Base-by-base conservation (phyloP, 2,113 vertebrate genomes). In the Sitta europaea region DNA sequence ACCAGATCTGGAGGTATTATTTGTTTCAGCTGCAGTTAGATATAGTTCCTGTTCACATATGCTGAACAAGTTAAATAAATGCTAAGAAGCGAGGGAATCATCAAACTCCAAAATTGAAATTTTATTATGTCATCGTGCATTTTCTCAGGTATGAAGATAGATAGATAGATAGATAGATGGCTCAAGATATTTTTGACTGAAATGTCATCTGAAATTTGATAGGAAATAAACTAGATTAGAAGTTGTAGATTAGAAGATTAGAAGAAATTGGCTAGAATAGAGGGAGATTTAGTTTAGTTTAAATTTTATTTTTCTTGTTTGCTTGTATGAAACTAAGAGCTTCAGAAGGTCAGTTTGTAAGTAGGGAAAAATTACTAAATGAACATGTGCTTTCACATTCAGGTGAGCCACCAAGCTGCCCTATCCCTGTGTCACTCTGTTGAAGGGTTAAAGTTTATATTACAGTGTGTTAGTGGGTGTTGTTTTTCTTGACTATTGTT, bases 321-420 rank as follows among this genome's bases (percentile, higher is more conserved):
- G 23, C 14, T 74, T 35, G 18, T 65, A 29, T 42, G n/a, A 61
- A 77, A 71, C 21, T 29, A 50, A 75, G 50, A 53, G 51, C 20
- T 85, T 51, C 5, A 85, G 66, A 78, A 58, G 66, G 33, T 66
- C 58, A 79, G 1, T 50, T 88, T 76, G 33, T 80, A 58, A 22
- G 36, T 76, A 50, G 38, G 28, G 58, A 79, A 66, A 89, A 83
- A 57, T 43, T 88, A 21, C 35, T 9, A 53, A 59, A 74, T n/a
- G 22, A 73, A 54, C 24, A 24, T 0, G 0, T 45, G 18, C 53
- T 85, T 83, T 50, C 33, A 50, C 1, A 0, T 93, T 89, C 66
- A 58, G 20, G 38, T 76, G 59, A 57, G 31, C 50, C 19, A 7
- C 43, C 75, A 59, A 72, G 29, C 42, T 88, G 43, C 33, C 27